A percentile compares a stretch with the other conserved stretches of the same genome.
These are phyloP conservation scores for Parotia lawesii DNA, from an alignment of 2,113 vertebrate species.

Conservation along the genomic window DNA sequence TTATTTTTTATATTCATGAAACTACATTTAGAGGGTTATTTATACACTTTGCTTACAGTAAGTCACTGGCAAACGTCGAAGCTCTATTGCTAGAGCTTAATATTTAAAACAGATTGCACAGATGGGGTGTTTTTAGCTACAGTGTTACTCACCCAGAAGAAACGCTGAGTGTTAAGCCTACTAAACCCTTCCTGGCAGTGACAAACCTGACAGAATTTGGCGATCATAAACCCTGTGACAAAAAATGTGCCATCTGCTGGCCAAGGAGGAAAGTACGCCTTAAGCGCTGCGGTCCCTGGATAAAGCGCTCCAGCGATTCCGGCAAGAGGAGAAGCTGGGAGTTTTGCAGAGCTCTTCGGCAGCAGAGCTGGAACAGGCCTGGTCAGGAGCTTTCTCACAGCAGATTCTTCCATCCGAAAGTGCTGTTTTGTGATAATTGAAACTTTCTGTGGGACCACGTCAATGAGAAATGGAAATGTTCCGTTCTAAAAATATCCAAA, in stretches of 20 bases:
- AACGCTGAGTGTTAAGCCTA: background rate
- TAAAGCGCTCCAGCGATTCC: rapidly evolving
- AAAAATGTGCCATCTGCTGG: constrained; percentile 29
- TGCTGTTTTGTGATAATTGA: background rate
- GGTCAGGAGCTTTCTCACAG: background rate
- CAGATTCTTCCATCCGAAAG: background rate
- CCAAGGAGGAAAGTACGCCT: background rate
- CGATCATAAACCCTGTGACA: background rate
- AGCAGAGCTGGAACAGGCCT: background rate
- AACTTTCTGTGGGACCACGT: background rate
- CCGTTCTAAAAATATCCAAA: background rate
- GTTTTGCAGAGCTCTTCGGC: background rate
- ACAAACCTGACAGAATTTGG: background rate
- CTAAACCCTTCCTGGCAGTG: background rate
- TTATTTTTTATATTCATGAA: background rate
- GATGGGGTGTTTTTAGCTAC: background rate
- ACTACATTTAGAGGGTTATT: background rate
- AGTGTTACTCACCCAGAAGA: background rate
- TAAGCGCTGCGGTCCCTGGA: rapidly evolving
- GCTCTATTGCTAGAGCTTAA: background rate
- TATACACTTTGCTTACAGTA: background rate
- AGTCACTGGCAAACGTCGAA: background rate
- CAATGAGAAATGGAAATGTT: background rate
- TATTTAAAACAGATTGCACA: background rate
- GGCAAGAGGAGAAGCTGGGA: background rate